Conservation (phyloP, 2,888 invertebrate species). For the Ypsolopha sequella region DNA sequence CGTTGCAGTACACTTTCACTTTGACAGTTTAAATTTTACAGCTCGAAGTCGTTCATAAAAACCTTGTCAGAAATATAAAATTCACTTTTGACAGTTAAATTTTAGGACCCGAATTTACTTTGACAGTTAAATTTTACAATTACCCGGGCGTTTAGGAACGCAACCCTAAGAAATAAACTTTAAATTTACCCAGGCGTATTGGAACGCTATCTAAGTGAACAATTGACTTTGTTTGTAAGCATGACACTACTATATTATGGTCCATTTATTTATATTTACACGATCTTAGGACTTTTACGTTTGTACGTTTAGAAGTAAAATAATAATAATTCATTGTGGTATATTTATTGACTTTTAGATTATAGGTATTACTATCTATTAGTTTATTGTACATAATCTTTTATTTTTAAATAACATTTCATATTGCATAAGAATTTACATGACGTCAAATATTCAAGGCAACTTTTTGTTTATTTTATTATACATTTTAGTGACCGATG, state of each 20-base stretch:
- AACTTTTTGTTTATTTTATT: not conserved
- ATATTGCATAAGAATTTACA: constrained; percentile 1
- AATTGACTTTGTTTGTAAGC: not conserved
- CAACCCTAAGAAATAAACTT: no score
- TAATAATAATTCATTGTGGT: not conserved
- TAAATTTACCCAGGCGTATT: no score
- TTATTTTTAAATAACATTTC: not conserved
- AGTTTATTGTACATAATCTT: not conserved
- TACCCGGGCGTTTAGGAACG: no score
- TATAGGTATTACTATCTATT: not conserved
- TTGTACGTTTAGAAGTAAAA: not conserved
- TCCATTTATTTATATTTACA: constrained; percentile 1
- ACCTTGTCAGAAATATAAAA: no score
- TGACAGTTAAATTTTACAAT: no score
- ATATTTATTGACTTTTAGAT: not conserved
- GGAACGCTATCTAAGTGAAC: no score
- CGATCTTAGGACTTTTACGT: not conserved
- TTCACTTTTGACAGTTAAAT: no score
- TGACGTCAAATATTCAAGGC: not conserved
- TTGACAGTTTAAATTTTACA: no score
- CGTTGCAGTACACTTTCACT: no score
- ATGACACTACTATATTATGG: not conserved
- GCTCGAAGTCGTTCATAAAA: no score
- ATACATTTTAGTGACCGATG: not conserved
- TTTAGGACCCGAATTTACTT: no score